Conservation (phyloP, 2,113 vertebrate species). For the Bucco capensis region DNA sequence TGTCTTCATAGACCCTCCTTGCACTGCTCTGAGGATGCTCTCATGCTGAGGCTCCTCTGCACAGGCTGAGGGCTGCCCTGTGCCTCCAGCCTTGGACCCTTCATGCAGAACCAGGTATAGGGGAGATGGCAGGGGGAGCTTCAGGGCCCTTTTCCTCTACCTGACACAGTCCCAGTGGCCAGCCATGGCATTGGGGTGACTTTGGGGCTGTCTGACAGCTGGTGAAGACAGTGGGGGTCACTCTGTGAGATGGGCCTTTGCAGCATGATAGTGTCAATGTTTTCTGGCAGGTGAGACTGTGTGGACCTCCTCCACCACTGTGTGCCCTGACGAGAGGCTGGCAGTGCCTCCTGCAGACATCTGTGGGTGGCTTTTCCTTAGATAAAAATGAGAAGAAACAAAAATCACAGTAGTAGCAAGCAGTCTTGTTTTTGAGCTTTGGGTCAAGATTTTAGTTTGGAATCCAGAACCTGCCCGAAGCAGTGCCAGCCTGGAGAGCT, state of each 20-base stretch:
- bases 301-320: background rate
- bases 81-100: background rate
- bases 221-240: background rate
- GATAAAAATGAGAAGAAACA: background rate
- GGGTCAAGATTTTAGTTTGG: background rate
- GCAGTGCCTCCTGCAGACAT: fast-evolving
- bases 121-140: background rate
- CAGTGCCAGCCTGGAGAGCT: background rate
- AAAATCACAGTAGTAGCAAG: background rate
- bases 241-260: background rate
- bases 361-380: background rate
- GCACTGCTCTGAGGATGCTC: background rate
- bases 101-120: fast-evolving
- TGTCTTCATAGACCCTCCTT: fast-evolving
- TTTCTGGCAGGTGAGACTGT: background rate
- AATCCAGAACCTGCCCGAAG: background rate
- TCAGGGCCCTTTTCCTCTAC: background rate
- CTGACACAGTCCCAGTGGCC: fast-evolving
- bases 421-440: background rate
- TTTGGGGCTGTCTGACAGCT: background rate
- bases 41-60: background rate
- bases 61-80: background rate
- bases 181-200: background rate
- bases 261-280: background rate
- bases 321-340: background rate